Percentiles rank a stretch among this genome's conserved stretches.
Conservation (phyloP, 2,888 invertebrate species). For the Diarsia dahlii region DNA sequence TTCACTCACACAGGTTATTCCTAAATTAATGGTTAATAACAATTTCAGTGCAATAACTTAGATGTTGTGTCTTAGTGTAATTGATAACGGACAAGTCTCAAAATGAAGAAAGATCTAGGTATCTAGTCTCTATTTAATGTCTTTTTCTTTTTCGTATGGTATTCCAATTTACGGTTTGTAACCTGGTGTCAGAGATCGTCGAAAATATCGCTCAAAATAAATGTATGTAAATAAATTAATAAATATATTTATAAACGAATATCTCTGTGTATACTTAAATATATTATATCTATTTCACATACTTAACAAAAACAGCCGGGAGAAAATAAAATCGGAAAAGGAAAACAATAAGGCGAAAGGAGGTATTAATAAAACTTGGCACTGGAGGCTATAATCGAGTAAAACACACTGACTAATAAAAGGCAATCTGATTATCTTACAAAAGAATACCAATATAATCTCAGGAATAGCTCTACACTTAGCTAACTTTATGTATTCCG, state of each 20-base stretch:
- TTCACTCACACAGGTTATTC: neutral
- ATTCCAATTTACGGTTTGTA: too few relatives aligned
- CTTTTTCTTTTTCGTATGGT: too few relatives aligned
- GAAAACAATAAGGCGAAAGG: slow-evolving; percentile 8
- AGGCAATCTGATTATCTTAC: slow-evolving; percentile 10
- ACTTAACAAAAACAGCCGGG: neutral
- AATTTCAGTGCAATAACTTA: neutral
- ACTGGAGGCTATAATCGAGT: neutral
- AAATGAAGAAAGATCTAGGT: neutral
- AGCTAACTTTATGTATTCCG: slow-evolving; percentile 46
- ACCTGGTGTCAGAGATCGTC: too few relatives aligned
- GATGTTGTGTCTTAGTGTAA: neutral
- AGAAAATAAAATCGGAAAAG: neutral
- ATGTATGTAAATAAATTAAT: too few relatives aligned
- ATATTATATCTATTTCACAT: neutral
- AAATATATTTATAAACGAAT: too few relatives aligned
- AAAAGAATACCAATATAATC: slow-evolving; percentile 26
- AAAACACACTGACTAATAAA: neutral
- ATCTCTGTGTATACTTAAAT: neutral
- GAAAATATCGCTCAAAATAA: too few relatives aligned
- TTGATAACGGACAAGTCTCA: neutral
- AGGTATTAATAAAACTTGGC: too few relatives aligned
- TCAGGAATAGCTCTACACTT: slow-evolving; percentile 23
- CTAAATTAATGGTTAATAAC: neutral
- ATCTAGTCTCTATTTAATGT: neutral